Conservation (phyloP, 2,797 vertebrate species). For the Eulemur rubriventer region DNA sequence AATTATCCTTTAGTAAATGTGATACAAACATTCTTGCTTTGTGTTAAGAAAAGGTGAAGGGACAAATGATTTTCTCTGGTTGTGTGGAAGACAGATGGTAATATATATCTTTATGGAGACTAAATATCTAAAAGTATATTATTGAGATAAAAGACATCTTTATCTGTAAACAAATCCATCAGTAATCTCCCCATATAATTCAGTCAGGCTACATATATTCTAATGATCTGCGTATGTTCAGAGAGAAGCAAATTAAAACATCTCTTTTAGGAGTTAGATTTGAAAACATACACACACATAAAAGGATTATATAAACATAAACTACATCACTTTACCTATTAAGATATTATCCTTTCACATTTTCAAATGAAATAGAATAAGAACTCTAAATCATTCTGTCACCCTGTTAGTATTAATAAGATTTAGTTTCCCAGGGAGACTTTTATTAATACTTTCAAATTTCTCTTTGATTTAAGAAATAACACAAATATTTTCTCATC, state of each 20-base stretch:
- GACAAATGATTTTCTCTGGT: not conserved
- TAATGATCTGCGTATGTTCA: not conserved
- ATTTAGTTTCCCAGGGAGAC: slow-evolving; percentile 64
- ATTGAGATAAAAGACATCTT: not conserved
- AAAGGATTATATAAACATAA: slow-evolving; percentile 22
- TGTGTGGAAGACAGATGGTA: not conserved
- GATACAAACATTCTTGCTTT: not conserved
- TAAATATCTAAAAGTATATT: not conserved
- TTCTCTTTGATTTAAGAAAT: slow-evolving; percentile 79
- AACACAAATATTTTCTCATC: slow-evolving; percentile 81
- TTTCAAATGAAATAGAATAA: slow-evolving; percentile 66
- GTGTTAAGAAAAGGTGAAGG: not conserved
- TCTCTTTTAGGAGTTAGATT: slow-evolving; percentile 8
- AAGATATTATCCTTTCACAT: slow-evolving; percentile 53
- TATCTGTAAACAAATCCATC: not conserved
- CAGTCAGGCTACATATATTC: not conserved
- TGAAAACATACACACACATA: not conserved
- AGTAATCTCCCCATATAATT: not conserved
- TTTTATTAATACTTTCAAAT: slow-evolving; percentile 79
- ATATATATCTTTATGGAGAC: not conserved
- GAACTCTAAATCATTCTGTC: slow-evolving; percentile 74
- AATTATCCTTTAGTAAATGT: not conserved
- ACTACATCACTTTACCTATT: slow-evolving; percentile 55
- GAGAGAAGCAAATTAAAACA: not conserved
- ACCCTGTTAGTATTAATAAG: slow-evolving; percentile 73